Conservation (phyloP, 2,797 vertebrate species). For the Myripristis murdjan region DNA sequence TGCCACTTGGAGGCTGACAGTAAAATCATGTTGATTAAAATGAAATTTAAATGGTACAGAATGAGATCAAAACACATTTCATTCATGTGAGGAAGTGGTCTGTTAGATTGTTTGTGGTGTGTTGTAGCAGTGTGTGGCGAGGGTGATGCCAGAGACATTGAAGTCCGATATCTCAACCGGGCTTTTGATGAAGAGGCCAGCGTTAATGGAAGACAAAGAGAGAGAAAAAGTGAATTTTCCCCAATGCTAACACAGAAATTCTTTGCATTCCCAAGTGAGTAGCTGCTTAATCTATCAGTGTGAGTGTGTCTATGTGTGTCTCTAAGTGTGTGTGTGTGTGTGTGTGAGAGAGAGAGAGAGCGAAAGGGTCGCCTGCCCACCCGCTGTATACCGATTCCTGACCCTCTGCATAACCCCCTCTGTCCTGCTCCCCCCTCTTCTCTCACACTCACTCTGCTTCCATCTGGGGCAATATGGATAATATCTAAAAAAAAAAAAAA, state of each 20-base stretch:
- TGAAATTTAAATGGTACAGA: no score
- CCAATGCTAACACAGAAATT: constrained; percentile 91
- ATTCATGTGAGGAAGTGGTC: neutral
- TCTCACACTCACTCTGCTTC: constrained; percentile 18
- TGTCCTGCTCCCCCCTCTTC: constrained; percentile 19
- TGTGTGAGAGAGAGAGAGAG: constrained; percentile 22
- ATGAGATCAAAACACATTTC: constrained; percentile 5
- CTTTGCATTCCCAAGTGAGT: constrained; percentile 89
- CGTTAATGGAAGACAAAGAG: constrained; percentile 27
- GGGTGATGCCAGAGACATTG: neutral
- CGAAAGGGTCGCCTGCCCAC: constrained; percentile 64
- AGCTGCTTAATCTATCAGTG: constrained; percentile 85
- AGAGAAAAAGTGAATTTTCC: constrained; percentile 62
- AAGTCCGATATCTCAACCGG: constrained; percentile 33
- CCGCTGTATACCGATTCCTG: constrained; percentile 59
- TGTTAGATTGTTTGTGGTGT: constrained; percentile 14
- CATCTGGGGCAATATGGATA: neutral
- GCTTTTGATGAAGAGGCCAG: constrained; percentile 18
- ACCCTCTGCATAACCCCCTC: constrained; percentile 44
- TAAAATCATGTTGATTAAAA: neutral
- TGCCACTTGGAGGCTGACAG: neutral
- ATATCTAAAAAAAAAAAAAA: neutral
- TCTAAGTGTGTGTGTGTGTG: no score
- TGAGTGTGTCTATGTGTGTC: no score
- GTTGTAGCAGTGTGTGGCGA: constrained; percentile 9